Evolutionary conservation across 1,140 invertebrate species (phyloP).

Genomic region (Sycobia sp.): DNA sequence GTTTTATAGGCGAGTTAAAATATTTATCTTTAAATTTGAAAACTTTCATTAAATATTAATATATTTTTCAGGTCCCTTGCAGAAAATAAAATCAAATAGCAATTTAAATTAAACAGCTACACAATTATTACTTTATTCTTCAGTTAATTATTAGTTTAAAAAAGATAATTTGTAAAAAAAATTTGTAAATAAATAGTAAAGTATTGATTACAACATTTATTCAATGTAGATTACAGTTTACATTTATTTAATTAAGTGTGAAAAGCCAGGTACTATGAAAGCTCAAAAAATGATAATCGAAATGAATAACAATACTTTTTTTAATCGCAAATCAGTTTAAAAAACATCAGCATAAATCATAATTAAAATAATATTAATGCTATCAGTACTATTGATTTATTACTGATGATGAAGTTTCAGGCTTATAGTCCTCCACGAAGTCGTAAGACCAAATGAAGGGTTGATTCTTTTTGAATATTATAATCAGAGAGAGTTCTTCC

Average conservation of each 20-base stretch:
- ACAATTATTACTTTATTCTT: neutral
- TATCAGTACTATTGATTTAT: conserved; percentile 23
- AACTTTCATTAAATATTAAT: neutral
- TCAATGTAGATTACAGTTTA: conserved; percentile 23
- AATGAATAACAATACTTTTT: conserved; percentile 8
- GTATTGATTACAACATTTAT: conserved; percentile 23
- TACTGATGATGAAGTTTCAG: conserved; percentile 10
- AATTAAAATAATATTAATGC: conserved; percentile 22
- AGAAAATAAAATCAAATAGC: neutral
- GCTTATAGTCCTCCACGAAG: conserved; percentile 44
- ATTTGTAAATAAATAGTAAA: conserved; percentile 6
- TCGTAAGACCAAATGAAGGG: conserved; percentile 24
- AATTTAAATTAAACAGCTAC: neutral
- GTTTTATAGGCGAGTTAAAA: conserved; percentile 76
- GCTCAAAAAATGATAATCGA: conserved; percentile 1
- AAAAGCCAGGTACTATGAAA: conserved; percentile 9
- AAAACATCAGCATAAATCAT: conserved; percentile 21
- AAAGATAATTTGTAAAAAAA: conserved; percentile 4
- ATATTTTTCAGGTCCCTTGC: conserved; percentile 8
- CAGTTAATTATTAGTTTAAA: neutral
- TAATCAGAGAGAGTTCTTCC: conserved; percentile 59
- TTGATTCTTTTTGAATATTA: conserved; percentile 59
- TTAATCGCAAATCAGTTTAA: conserved; percentile 30
- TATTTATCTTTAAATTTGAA: neutral
- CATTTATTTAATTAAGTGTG: conserved; percentile 13